Base-by-base conservation (phyloP, 2,888 invertebrate species). In the Papilio protenor region DNA sequence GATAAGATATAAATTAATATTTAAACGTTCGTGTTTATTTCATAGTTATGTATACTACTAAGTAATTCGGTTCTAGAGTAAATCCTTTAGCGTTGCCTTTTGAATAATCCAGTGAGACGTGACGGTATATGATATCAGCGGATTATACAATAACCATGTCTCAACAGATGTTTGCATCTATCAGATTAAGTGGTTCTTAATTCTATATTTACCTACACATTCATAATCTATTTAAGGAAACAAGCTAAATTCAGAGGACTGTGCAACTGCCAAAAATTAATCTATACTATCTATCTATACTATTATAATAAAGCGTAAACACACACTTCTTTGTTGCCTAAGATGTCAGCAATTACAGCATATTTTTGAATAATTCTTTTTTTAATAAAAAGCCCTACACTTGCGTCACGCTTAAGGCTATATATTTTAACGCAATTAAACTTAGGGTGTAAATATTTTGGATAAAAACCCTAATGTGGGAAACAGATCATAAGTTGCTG, bases 121-220 rank as follows among this genome's bases (percentile, higher is more conserved):
- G 82, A 85, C 82, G 78, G 84, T 82, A 80, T 82, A 83, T 69
- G 78, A 82, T 85, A 83, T 84, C 82, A 85, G 84, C 75, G 82
- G 85, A 86, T 87, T 86, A 87, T 82, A 70, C 70, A 70, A 77
- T 80, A 79, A 81, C 61, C 78, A 74, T 76, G 59, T 77, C 59
- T 76, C 66, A 69, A 57, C 61, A 61, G 75, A 77, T 77, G 73
- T 77, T 66, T 47, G 69, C 49, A 66, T 73, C 55, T 21, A 77
- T 61, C 14, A 10, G 59, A 73, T 73, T 73, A 73, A 16, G 21
- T 73, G 57, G 61, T 61, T 27, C 61, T 27, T 61, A 61, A 59
- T 57, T 12, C 21, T 11, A 59, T 12, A 11, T 61, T n/a, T n/a
- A 55, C n/a, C n/a, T 11, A 59, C n/a, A 59, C 23, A 23, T 23